phyloP scores from a whole-genome alignment of 2,113 vertebrate genomes.

The Archilochus colubris region DNA sequence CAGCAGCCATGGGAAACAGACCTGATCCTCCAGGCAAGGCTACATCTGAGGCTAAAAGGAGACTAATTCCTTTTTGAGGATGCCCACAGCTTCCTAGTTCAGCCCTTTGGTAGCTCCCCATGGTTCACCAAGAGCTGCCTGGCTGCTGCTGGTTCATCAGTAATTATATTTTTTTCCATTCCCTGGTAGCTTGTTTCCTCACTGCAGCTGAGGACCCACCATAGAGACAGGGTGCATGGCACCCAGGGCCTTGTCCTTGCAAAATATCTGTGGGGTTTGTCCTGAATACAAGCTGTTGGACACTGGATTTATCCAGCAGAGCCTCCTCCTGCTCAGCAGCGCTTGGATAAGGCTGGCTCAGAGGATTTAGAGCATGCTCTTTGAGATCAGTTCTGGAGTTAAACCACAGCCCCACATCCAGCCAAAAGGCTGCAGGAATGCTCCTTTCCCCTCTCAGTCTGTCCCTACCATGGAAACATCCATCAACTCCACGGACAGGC shows the following conservation, averaged over 20 bases:
- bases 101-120: accelerated
- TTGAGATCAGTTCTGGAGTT: neutral
- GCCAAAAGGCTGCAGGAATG: neutral
- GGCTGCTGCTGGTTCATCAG: neutral
- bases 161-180: accelerated
- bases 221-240: neutral
- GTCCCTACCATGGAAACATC: neutral
- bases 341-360: neutral
- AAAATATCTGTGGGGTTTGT: neutral
- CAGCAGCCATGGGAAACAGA: neutral
- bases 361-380: neutral
- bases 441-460: neutral
- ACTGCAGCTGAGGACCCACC: neutral
- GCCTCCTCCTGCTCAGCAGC: neutral
- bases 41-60: neutral
- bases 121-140: accelerated
- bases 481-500: neutral
- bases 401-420: neutral
- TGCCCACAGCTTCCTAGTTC: neutral
- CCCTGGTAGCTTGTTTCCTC: neutral
- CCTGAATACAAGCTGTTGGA: no score
- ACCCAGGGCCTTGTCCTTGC: neutral
- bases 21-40: neutral
- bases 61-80: no score
- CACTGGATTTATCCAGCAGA: neutral